Base-by-base conservation (phyloP, 2,888 invertebrate genomes). In the Apoderus coryli region DNA sequence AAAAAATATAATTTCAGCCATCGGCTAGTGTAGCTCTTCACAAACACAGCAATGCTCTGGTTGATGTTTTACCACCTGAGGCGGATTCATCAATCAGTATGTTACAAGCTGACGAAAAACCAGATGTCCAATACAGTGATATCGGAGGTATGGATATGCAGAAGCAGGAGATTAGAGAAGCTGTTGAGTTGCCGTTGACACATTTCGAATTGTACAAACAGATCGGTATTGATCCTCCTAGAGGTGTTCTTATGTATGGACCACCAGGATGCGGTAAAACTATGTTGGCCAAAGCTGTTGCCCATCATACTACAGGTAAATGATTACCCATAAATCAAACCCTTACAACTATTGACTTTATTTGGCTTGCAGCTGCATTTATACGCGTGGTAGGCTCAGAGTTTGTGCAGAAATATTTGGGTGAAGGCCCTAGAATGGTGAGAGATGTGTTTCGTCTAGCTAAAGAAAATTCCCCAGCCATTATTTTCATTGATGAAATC, bases 81-180 rank as follows among this genome's bases (percentile, higher is more conserved):
- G 96, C 96, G 2, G 98, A 98, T 57, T 93, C 93, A 44, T 95
- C 92, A 22, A 98, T 99, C 43, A 52, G 95, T 31, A 96, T 99
- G 96, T 65, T 98, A 36, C 81, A 85, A 65, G 84, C 89, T 52
- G 95, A 95, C 68, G 95, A 96, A 59, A 95, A 95, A 53, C 98
- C 98, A 0, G 95, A 98, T 59, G 89, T 98, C 4, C 76, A 80
- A 37, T 99, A 98, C 59, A 76, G 85, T 4, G 98, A 98, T 52
- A 98, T 98, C 52, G 98, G 98, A 57, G 98, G 98, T 16, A 88
- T 98, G 85, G 98, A 99, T 58, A 92, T 96, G 68, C 98, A 99
- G 59, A 98, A 98, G 51, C 98, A 99, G 54, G 98, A 99, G 60
- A 96, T 98, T 46, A 67, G 93, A 31, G 98, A 98, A 60, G 98